Conservation (phyloP, 2,113 vertebrate species). For the Clarias macrocephalus region DNA sequence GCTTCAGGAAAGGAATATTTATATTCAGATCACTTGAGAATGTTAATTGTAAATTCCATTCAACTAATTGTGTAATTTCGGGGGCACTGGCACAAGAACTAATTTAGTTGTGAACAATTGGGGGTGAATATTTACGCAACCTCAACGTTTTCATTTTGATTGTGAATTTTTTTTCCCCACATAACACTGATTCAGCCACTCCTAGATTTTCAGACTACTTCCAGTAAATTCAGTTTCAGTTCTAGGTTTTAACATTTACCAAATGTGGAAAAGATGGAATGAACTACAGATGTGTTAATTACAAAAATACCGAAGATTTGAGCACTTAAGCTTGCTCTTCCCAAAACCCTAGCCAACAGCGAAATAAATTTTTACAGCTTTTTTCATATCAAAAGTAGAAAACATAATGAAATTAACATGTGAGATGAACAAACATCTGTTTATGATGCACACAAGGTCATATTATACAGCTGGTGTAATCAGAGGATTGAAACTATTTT, state of each 20-base stretch:
- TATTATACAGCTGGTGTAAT: slow-evolving; percentile 14
- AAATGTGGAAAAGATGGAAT: neutral
- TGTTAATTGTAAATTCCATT: neutral
- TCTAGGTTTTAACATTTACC: neutral
- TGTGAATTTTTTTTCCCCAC: too few species aligned
- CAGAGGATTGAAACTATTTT: neutral
- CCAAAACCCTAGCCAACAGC: neutral
- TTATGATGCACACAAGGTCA: slow-evolving; percentile 8
- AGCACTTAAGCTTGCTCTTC: neutral
- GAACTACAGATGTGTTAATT: neutral
- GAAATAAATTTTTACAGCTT: neutral
- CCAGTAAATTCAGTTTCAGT: neutral
- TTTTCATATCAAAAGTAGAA: neutral
- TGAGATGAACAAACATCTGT: too few species aligned
- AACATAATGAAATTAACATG: too few species aligned
- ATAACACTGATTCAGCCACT: neutral
- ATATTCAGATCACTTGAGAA: neutral
- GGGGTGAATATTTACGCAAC: too few species aligned
- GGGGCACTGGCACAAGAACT: neutral
- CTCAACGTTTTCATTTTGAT: too few species aligned
- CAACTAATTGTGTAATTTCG: neutral
- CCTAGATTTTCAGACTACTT: neutral
- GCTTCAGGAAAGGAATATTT: neutral
- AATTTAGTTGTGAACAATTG: too few species aligned
- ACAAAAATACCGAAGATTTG: neutral